Conservation (phyloP, 2,888 invertebrate species). For the Pedicia rivosa region DNA sequence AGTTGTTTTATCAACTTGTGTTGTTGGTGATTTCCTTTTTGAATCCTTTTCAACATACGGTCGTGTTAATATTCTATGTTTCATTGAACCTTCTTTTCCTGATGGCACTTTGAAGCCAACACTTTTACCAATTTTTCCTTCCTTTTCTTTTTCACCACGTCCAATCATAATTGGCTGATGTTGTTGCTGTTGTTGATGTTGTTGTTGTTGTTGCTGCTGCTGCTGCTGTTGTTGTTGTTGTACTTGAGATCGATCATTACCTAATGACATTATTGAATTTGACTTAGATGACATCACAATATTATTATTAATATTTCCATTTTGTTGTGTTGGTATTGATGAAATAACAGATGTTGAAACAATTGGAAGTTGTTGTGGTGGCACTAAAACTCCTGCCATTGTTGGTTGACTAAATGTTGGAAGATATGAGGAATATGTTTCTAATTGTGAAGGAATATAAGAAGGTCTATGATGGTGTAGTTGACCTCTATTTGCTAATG, state of each 20-base stretch:
- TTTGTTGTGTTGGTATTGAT: constrained; percentile 4
- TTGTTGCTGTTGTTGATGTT: constrained; percentile 3
- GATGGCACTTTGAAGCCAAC: constrained; percentile 31
- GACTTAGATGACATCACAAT: constrained; percentile 5
- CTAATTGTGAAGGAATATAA: constrained; percentile 12
- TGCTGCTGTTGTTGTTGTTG: constrained; percentile 8
- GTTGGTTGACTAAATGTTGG: constrained; percentile 11
- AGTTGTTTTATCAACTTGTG: constrained; percentile 2
- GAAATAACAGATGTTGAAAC: constrained; percentile 9
- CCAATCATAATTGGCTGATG: neutral
- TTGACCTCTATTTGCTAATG: constrained; percentile 1
- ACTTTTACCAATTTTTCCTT: neutral
- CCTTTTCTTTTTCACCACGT: neutral
- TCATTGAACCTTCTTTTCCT: constrained; percentile 44
- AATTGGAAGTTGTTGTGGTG: constrained; percentile 7
- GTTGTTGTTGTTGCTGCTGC: constrained; percentile 2
- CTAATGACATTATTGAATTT: constrained; percentile 1
- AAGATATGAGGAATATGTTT: constrained; percentile 15
- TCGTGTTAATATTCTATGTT: constrained; percentile 41
- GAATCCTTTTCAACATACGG: constrained; percentile 26
- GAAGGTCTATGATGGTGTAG: neutral
- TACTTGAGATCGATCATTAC: neutral
- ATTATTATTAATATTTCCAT: constrained; percentile 1
- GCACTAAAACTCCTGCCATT: constrained; percentile 8
- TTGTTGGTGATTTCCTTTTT: constrained; percentile 4